Evolutionary conservation across 2,888 invertebrate species (phyloP).

Genomic region (Drosophila limbata): DNA sequence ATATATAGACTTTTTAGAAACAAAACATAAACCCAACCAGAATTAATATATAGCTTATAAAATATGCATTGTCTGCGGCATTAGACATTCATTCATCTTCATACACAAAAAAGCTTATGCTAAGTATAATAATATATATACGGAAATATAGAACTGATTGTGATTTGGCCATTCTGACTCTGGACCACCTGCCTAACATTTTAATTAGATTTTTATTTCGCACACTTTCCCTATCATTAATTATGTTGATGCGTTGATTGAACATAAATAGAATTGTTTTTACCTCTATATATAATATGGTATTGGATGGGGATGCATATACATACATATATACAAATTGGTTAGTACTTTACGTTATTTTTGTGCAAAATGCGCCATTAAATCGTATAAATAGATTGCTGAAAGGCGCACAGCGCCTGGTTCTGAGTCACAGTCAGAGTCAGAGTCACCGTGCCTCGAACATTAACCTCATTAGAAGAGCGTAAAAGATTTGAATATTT

Average conservation of each 20-base stretch:
- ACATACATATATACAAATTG: constrained; percentile 47
- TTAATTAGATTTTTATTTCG: constrained; percentile 42
- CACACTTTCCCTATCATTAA: constrained; percentile 42
- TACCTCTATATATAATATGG: constrained; percentile 8
- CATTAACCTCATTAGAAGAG: constrained; percentile 77
- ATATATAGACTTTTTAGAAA: constrained; percentile 28
- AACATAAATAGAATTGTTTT: constrained; percentile 23
- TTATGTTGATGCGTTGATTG: constrained; percentile 32
- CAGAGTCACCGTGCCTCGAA: constrained; percentile 76
- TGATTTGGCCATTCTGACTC: not conserved
- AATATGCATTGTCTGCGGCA: constrained; percentile 55
- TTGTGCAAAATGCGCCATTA: constrained; percentile 82
- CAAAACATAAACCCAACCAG: constrained; percentile 40
- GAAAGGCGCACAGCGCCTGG: constrained; percentile 57
- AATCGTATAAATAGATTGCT: constrained; percentile 71
- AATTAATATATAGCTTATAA: constrained; percentile 37
- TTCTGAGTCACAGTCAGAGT: constrained; percentile 21
- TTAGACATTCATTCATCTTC: constrained; percentile 70
- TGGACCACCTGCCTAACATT: constrained; percentile 48
- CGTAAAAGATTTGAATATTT: constrained; percentile 38
- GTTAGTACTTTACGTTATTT: constrained; percentile 71
- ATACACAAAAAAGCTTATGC: not conserved
- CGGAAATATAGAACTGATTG: not conserved
- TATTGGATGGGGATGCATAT: constrained; percentile 5
- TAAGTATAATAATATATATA: constrained; percentile 4